phyloP scores from a whole-genome alignment of 1,140 invertebrate species.

The Gonioctena quinquepunctata region DNA sequence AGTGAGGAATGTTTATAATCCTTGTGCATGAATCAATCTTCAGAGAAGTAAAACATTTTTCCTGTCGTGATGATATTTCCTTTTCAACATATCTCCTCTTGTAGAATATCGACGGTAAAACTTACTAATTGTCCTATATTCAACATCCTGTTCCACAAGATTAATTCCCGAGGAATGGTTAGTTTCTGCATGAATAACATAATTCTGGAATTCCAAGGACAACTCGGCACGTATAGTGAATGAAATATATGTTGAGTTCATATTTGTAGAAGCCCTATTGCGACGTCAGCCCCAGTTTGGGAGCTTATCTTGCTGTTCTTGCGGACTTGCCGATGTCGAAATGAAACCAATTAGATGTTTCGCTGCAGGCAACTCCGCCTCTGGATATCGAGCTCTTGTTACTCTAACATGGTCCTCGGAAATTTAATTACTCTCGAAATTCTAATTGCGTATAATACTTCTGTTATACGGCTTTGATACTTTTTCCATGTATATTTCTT shows the following conservation, averaged over 20 bases:
- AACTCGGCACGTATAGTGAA: constrained; percentile 1
- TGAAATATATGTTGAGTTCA: constrained; percentile 4
- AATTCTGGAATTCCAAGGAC: not conserved
- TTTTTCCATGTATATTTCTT: too few relatives aligned
- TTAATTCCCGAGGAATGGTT: not conserved
- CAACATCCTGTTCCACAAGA: not conserved
- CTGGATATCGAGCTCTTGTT: not conserved
- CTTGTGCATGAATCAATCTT: too few relatives aligned
- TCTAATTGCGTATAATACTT: not conserved
- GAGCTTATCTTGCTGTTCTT: not conserved
- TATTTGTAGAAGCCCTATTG: constrained; percentile 6
- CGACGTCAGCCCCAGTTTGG: not conserved
- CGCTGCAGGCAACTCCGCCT: constrained; percentile 5
- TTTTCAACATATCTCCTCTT: too few relatives aligned
- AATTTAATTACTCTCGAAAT: not conserved
- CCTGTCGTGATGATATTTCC: too few relatives aligned
- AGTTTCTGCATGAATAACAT: not conserved
- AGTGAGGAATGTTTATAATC: too few relatives aligned
- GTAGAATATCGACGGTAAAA: too few relatives aligned
- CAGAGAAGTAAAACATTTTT: too few relatives aligned
- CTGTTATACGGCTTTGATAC: too few relatives aligned
- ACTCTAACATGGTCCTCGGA: not conserved
- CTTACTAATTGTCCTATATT: too few relatives aligned
- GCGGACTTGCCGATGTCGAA: constrained; percentile 28
- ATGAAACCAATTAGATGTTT: constrained; percentile 36